Conservation (phyloP, 2,888 invertebrate species). For the Reticulitermes lucifugus region DNA sequence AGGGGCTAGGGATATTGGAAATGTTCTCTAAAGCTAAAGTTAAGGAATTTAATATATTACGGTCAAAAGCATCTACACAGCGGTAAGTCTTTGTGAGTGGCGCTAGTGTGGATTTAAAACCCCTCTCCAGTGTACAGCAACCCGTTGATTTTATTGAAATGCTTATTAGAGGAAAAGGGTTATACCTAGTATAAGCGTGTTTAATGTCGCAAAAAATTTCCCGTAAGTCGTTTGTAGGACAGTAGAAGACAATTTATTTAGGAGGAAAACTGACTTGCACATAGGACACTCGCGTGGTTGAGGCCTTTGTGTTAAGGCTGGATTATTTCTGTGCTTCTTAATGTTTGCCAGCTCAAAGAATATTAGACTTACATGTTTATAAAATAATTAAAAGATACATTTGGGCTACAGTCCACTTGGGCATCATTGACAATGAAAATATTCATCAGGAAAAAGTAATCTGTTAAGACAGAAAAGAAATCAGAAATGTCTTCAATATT, state of each 20-base stretch:
- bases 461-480: too few species aligned
- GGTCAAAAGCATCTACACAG: not conserved
- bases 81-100: not conserved
- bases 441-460: too few species aligned
- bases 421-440: too few species aligned
- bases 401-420: too few species aligned
- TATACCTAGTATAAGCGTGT: not conserved
- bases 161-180: not conserved
- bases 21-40: slow-evolving; percentile 40
- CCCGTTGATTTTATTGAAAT: not conserved
- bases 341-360: too few species aligned
- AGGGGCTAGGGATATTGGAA: slow-evolving; percentile 33
- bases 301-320: too few species aligned
- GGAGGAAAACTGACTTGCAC: too few species aligned
- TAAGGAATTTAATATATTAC: slow-evolving; percentile 45
- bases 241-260: not conserved
- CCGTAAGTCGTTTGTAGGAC: not conserved
- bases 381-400: too few species aligned
- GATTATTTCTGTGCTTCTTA: too few species aligned
- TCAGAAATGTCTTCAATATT: too few species aligned
- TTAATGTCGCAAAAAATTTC: not conserved
- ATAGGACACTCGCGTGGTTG: too few species aligned
- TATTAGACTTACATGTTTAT: too few species aligned
- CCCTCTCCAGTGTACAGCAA: not conserved
- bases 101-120: not conserved